Evolutionary conservation across 2,113 vertebrate species (phyloP).

Genomic region (Dryoscopus gambensis): DNA sequence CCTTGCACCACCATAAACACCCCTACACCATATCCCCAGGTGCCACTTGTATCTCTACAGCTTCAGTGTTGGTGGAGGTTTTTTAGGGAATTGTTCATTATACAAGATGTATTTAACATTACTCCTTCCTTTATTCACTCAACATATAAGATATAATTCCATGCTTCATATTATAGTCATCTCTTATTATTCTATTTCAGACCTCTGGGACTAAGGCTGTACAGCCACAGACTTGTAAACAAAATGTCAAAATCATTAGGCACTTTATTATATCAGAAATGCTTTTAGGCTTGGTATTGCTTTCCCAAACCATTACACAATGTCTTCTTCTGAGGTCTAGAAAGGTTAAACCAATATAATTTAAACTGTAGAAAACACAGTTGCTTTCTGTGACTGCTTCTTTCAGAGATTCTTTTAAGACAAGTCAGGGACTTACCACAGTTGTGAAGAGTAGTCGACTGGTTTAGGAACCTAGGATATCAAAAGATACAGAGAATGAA

Average conservation of each 20-base stretch:
- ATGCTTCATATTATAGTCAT: background rate
- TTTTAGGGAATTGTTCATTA: background rate
- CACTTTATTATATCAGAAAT: background rate
- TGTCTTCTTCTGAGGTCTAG: background rate
- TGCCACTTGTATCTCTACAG: background rate
- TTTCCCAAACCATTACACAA: background rate
- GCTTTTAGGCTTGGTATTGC: background rate
- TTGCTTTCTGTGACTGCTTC: background rate
- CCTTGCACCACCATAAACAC: background rate
- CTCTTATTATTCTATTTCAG: background rate
- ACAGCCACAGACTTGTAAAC: background rate
- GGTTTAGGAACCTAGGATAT: conserved; percentile 88
- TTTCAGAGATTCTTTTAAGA: background rate
- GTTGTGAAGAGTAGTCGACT: conserved; percentile 89
- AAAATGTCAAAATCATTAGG: background rate
- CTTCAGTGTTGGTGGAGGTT: rapidly evolving
- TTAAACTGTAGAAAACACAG: background rate
- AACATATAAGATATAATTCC: background rate
- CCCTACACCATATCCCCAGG: background rate
- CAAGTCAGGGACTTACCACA: conserved; percentile 80
- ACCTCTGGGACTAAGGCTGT: background rate
- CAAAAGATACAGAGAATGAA: conserved; percentile 45
- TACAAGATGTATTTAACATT: background rate
- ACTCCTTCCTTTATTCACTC: background rate
- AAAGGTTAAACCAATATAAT: background rate